Base-by-base conservation (phyloP, 2,888 invertebrate species). In the Ormyrus thymus region DNA sequence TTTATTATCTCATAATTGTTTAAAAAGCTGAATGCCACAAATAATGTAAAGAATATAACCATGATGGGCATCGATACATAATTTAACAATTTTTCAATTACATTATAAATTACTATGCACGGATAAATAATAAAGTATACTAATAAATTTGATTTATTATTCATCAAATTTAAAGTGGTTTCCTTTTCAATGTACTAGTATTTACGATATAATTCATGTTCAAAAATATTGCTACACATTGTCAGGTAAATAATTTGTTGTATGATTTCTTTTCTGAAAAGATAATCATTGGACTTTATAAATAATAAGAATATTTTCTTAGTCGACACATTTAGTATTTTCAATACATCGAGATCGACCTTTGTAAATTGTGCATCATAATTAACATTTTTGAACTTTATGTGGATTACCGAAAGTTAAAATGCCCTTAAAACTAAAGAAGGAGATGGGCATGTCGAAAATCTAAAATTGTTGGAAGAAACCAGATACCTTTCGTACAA, bases 11-110 rank as follows among this genome's bases (percentile, higher is more conserved):
- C 58, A 51, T 59, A 75, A 29, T 29, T 55, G 61, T 76, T 69
- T 64, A 66, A 48, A 56, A 62, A 76, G 62, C 76, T 69, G 59
- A 74, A 51, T 59, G 74, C 62, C 62, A 76, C 69, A 69, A 69
- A 69, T 76, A 70, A 76, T 62, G 64, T 61, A 55, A 62, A 69
- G 50, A 76, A 69, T 69, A 56, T 69, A 76, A 76, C 69, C 62
- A 69, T 76, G 69, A 76, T 55, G 69, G 46, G 59, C n/a, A n/a
- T 7, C 11, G 8, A 55, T 64, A 13, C 11, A 48, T 46, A 72
- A 29, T 29, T 29, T 29, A 29, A 29, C 29, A 29, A 29, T 29
- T 29, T 29, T 4, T 29, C 29, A 29, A 29, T 29, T 29, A 29
- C 29, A 29, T 29, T 29, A 29, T 29, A 29, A 29, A 29, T 29